Evolutionary conservation across 1,140 invertebrate species (phyloP).

Genomic region (Lysiphlebus fabarum): DNA sequence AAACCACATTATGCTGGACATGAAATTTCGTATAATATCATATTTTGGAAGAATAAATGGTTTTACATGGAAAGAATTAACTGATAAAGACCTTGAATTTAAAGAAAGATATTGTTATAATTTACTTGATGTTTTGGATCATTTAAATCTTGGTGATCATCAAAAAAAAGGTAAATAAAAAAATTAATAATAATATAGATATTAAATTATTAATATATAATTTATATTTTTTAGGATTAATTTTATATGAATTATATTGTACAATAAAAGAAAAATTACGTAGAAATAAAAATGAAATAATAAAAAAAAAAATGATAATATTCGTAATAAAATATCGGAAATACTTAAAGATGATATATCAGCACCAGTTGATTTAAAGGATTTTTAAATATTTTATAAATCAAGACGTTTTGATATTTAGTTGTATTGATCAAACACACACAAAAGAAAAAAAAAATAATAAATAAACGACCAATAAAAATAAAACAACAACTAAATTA

Average conservation of each 20-base stretch:
- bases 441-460: background rate
- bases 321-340: slow-evolving; percentile 32
- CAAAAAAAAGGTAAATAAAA: slow-evolving; percentile 42
- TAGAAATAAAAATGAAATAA: slow-evolving; percentile 17
- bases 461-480: too few relatives aligned
- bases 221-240: slow-evolving; percentile 34
- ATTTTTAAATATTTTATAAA: background rate
- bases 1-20: slow-evolving; percentile 39
- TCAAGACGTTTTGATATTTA: slow-evolving; percentile 8
- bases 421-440: slow-evolving; percentile 23
- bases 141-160: slow-evolving; percentile 39
- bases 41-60: slow-evolving; percentile 36
- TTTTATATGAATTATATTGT: slow-evolving; percentile 44
- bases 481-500: too few relatives aligned
- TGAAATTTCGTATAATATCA: slow-evolving; percentile 41
- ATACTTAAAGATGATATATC: slow-evolving; percentile 41
- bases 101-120: slow-evolving; percentile 41
- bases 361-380: slow-evolving; percentile 25
- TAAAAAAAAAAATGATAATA: background rate
- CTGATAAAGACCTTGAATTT: slow-evolving; percentile 34
- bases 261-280: slow-evolving; percentile 36
- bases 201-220: slow-evolving; percentile 11
- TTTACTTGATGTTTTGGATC: slow-evolving; percentile 35
- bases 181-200: too few relatives aligned
- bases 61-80: slow-evolving; percentile 41